Conservation (phyloP, 1,140 invertebrate genomes). For the Ctenoplectra terminalis region DNA sequence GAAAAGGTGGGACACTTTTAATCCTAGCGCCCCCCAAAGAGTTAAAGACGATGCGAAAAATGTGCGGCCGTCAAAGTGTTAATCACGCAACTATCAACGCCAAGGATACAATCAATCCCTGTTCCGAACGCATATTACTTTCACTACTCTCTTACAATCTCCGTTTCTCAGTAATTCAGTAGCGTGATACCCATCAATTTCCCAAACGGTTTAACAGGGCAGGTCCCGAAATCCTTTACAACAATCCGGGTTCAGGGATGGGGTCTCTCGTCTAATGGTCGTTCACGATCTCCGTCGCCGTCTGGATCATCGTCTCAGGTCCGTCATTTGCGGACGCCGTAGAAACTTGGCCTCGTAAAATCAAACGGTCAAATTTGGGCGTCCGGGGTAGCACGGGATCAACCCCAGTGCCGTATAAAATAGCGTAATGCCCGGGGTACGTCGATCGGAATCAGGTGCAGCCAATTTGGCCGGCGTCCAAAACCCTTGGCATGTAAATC, state of each 20-base stretch:
- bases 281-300: slow-evolving; percentile 1
- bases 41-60: too few relatives aligned
- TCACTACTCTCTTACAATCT: too few relatives aligned
- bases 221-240: slow-evolving; percentile 18
- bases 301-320: slow-evolving; percentile 63
- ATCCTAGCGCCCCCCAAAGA: too few relatives aligned
- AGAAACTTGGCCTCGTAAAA: slow-evolving; percentile 74
- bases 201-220: neutral
- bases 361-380: slow-evolving; percentile 69
- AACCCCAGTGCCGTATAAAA: slow-evolving; percentile 68
- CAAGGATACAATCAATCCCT: neutral
- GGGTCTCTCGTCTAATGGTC: neutral
- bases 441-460: slow-evolving; percentile 78
- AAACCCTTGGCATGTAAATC: slow-evolving; percentile 71
- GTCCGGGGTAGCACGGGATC: slow-evolving; percentile 46
- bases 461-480: slow-evolving; percentile 76
- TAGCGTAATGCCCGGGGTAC: slow-evolving; percentile 69
- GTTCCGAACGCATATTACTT: neutral
- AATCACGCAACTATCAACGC: too few relatives aligned
- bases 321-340: slow-evolving; percentile 70
- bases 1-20: too few relatives aligned
- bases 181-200: neutral
- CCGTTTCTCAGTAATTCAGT: neutral
- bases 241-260: neutral
- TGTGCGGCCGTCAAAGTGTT: too few relatives aligned